A percentile compares a stretch with the other conserved stretches of the same genome.
These are phyloP conservation scores for Vulpes ferrilata DNA, from an alignment of 2,113 vertebrate genomes.

Conservation along the genomic window DNA sequence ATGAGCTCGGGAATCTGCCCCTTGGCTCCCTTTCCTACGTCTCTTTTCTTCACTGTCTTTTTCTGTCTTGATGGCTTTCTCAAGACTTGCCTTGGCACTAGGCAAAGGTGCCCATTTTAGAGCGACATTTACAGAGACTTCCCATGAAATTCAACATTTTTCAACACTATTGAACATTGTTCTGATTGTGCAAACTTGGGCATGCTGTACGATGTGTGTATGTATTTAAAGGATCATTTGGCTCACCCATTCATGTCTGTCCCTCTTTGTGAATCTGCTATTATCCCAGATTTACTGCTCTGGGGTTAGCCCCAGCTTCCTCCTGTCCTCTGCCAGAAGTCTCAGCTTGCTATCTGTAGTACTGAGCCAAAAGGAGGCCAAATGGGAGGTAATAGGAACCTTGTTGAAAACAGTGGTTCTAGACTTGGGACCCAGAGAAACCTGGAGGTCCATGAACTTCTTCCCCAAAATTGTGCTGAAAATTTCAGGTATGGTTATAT, in stretches of 20 bases:
- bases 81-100: background rate
- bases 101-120: background rate
- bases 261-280: background rate
- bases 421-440: background rate
- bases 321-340: background rate
- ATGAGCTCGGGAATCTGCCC: background rate
- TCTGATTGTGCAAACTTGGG: background rate
- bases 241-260: background rate
- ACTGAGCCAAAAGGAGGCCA: background rate
- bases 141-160: background rate
- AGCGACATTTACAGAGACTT: background rate
- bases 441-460: background rate
- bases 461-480: background rate
- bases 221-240: background rate
- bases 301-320: no score
- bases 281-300: background rate
- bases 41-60: background rate
- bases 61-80: conserved; percentile 41
- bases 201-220: background rate
- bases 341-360: background rate
- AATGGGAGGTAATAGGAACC: background rate
- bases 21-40: background rate
- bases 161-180: background rate
- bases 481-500: background rate
- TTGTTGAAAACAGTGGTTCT: background rate